Conservation (phyloP, 2,797 vertebrate genomes). For the Ptychadena robeensis region DNA sequence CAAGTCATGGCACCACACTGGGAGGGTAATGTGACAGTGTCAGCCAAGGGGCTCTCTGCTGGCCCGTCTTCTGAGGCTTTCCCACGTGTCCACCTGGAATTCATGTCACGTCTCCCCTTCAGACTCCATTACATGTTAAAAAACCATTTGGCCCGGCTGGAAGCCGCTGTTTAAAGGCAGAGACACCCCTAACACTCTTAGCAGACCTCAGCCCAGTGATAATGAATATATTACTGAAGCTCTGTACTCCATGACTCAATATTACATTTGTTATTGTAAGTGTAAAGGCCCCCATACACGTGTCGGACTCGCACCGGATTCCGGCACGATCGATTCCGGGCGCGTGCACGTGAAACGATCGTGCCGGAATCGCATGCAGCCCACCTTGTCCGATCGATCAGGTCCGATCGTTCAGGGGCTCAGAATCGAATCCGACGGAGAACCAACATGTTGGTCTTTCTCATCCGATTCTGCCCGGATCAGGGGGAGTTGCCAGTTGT, state of each 20-base stretch:
- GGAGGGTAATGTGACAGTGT: constrained; percentile 3
- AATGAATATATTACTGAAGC: neutral
- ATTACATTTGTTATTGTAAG: too few relatives aligned
- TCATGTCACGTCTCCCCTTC: constrained; percentile 3
- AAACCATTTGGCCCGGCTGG: neutral
- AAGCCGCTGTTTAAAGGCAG: neutral
- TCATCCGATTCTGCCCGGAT: too few relatives aligned
- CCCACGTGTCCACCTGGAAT: constrained; percentile 19
- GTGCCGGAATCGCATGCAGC: too few relatives aligned
- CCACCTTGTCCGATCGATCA: too few relatives aligned
- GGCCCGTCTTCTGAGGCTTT: constrained; percentile 19
- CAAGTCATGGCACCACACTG: constrained; percentile 5
- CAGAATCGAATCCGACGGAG: too few relatives aligned
- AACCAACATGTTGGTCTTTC: too few relatives aligned
- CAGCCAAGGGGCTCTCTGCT: constrained; percentile 20
- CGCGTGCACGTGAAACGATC: too few relatives aligned
- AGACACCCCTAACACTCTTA: neutral
- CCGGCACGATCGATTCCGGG: too few relatives aligned
- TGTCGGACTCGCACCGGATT: too few relatives aligned
- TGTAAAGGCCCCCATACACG: too few relatives aligned
- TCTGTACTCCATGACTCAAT: neutral
- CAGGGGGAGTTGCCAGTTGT: too few relatives aligned
- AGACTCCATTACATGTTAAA: constrained; percentile 14
- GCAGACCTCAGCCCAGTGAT: neutral
- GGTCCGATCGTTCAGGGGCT: too few relatives aligned